Conservation (phyloP, 30 jellyfish, hydroid and myxozoan genomes). For the Chironex yamaguchii region DNA sequence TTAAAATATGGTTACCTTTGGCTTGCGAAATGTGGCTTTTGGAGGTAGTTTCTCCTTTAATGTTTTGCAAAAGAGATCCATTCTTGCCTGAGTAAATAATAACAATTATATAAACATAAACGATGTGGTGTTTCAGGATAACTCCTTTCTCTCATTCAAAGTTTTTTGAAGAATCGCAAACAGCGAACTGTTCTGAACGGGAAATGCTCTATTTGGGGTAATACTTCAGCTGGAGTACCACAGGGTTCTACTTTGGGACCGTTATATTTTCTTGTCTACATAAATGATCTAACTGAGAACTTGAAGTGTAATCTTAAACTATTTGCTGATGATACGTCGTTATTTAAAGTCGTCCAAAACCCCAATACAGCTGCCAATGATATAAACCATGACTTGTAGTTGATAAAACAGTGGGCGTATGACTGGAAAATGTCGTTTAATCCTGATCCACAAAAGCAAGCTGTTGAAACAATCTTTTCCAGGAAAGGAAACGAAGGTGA, state of each 20-base stretch:
- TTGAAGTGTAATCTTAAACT: conserved; percentile 2
- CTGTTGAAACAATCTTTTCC: conserved; percentile 43
- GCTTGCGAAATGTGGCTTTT: no score
- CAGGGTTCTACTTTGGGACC: conserved; percentile 49
- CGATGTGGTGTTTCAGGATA: conserved; percentile 47
- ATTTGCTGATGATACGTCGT: conserved; percentile 30
- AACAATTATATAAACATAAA: conserved; percentile 2
- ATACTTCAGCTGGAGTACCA: conserved; percentile 44
- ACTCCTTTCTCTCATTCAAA: conserved; percentile 39
- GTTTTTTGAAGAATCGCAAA: conserved; percentile 48
- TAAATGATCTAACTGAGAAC: conserved; percentile 18
- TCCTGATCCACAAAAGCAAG: conserved; percentile 63
- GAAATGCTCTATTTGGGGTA: conserved; percentile 3
- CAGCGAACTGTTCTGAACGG: conserved; percentile 50
- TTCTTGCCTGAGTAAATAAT: no score
- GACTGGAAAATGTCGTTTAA: conserved; percentile 59
- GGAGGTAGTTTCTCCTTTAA: no score
- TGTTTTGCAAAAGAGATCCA: no score
- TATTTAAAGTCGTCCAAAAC: conserved; percentile 16
- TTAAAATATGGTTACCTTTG: no score
- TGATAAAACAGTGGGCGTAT: conserved; percentile 43
- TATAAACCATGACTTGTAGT: background rate
- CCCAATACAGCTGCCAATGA: conserved; percentile 22
- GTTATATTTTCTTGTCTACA: conserved; percentile 4
- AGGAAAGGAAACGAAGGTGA: background rate